Conservation (phyloP, 2,888 invertebrate genomes). For the Zeuzera pyrina region DNA sequence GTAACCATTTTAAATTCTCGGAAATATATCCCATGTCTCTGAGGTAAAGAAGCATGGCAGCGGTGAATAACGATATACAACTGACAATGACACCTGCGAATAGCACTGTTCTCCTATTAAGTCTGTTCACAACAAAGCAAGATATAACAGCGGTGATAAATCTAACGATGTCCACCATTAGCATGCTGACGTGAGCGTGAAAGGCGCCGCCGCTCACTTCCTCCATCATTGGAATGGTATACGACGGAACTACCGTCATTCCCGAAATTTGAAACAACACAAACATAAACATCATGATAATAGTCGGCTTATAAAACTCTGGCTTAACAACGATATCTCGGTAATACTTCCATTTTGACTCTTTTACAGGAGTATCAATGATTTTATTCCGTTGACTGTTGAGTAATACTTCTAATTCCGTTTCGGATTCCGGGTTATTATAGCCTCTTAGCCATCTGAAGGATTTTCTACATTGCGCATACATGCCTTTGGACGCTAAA, state of each 20-base stretch:
- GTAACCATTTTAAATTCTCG: constrained; percentile 48
- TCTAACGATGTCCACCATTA: constrained; percentile 76
- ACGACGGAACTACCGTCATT: constrained; percentile 79
- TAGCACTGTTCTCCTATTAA: constrained; percentile 74
- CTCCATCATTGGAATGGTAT: constrained; percentile 76
- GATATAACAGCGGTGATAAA: constrained; percentile 74
- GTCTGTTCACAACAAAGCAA: constrained; percentile 73
- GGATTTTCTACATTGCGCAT: constrained; percentile 68
- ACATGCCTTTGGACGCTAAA: constrained; percentile 70
- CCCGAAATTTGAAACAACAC: constrained; percentile 79
- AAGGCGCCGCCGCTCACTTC: constrained; percentile 72
- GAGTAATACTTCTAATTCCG: constrained; percentile 60
- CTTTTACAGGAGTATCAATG: constrained; percentile 44
- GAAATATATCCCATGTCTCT: constrained; percentile 43
- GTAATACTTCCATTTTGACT: constrained; percentile 39
- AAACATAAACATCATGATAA: constrained; percentile 77
- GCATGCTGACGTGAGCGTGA: constrained; percentile 75
- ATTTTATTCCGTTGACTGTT: constrained; percentile 44
- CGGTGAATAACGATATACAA: constrained; percentile 63
- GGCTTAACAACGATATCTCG: constrained; percentile 41
- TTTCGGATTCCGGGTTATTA: constrained; percentile 46
- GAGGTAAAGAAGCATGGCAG: constrained; percentile 57
- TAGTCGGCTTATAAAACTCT: constrained; percentile 74
- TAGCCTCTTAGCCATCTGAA: constrained; percentile 74
- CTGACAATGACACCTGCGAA: constrained; percentile 75